A percentile compares a stretch with the other conserved stretches of the same genome.
Conservation (phyloP, 2,888 invertebrate species). For the Apodemia zela region DNA sequence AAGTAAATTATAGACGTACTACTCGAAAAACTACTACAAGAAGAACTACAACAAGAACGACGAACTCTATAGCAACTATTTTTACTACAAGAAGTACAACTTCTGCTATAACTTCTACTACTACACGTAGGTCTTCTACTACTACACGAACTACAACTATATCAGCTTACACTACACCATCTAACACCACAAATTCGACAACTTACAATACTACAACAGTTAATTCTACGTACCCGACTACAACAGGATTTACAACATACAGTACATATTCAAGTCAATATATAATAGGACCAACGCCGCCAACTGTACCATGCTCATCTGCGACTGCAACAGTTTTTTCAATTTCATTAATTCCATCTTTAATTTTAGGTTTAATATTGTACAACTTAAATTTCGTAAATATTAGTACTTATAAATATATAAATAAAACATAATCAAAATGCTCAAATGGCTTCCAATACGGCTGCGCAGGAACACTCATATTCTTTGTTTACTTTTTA, state of each 20-base stretch:
- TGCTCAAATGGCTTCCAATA: no score
- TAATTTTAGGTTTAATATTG: not conserved
- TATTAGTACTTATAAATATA: no score
- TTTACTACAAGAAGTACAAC: no score
- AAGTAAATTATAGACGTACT: not conserved
- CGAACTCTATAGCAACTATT: not conserved
- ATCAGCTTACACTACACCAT: not conserved
- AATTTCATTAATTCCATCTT: not conserved
- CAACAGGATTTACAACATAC: not conserved
- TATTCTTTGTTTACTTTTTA: no score
- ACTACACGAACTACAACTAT: not conserved
- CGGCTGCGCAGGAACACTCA: no score
- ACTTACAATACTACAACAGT: not conserved
- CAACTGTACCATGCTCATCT: not conserved
- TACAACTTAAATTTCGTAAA: not conserved
- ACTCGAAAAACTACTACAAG: not conserved
- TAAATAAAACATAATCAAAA: no score
- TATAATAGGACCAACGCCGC: not conserved
- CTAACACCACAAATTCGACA: not conserved
- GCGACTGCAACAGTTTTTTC: not conserved
- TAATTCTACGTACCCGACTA: not conserved
- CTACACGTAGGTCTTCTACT: not conserved
- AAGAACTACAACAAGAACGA: not conserved
- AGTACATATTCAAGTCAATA: slow-evolving; percentile 8
- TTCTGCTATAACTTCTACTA: not conserved